Conservation (phyloP, 2,888 invertebrate species). For the Microctonus aethiopoides region DNA sequence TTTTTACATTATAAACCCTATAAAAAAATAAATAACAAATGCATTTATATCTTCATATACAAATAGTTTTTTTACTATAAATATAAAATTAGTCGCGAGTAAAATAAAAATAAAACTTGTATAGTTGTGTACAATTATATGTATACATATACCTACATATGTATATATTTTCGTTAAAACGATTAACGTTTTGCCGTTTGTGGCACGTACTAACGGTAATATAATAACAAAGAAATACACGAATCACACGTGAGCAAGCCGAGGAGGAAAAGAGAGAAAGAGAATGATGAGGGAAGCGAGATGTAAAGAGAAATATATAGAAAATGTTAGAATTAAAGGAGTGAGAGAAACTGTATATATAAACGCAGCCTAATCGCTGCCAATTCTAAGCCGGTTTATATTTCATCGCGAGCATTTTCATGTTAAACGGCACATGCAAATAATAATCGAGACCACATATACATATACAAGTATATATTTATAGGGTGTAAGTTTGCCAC, state of each 20-base stretch:
- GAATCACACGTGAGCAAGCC: conserved; percentile 32
- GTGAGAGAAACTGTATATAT: background rate
- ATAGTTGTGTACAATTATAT: conserved; percentile 31
- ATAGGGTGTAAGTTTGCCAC: conserved; percentile 28
- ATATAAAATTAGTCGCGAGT: conserved; percentile 3
- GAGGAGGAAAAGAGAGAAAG: conserved; percentile 19
- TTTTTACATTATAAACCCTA: too few species aligned
- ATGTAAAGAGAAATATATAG: conserved; percentile 15
- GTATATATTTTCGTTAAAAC: conserved; percentile 43
- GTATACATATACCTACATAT: too few species aligned
- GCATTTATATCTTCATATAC: background rate
- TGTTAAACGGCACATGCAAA: conserved; percentile 27
- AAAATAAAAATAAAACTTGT: conserved; percentile 21
- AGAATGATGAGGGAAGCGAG: too few species aligned
- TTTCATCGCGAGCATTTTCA: conserved; percentile 27
- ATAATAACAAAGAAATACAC: conserved; percentile 44
- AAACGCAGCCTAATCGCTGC: conserved; percentile 21
- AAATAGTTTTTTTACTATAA: background rate
- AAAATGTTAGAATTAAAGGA: conserved; percentile 25
- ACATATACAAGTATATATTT: conserved; percentile 3
- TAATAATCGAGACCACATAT: conserved; percentile 25
- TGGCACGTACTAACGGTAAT: conserved; percentile 42
- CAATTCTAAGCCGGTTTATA: conserved; percentile 31
- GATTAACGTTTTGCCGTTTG: conserved; percentile 43
- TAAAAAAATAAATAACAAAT: too few species aligned